Conservation (phyloP, 2,797 vertebrate genomes). For the Artibeus jamaicensis region DNA sequence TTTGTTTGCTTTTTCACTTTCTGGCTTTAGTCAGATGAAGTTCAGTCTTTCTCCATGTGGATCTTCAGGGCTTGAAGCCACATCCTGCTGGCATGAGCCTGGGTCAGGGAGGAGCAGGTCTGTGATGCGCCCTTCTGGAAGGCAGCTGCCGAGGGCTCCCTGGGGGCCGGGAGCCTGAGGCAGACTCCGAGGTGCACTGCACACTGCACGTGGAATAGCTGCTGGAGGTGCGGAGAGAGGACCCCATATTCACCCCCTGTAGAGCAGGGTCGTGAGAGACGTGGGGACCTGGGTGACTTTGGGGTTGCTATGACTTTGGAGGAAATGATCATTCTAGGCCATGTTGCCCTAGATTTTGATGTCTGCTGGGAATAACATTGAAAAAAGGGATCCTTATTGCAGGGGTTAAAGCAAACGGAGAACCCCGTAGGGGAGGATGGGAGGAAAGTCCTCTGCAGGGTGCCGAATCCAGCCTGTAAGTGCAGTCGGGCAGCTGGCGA, state of each 20-base stretch:
- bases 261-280: not conserved
- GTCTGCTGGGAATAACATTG: constrained; percentile 77
- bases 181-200: not conserved
- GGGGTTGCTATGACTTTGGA: constrained; percentile 71
- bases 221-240: rapidly evolving
- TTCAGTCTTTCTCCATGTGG: constrained; percentile 53
- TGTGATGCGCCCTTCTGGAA: not conserved
- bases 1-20: constrained; percentile 61
- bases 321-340: constrained; percentile 75
- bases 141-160: not conserved
- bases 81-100: not conserved
- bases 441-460: constrained; percentile 63
- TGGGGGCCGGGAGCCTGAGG: not conserved
- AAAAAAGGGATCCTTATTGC: constrained; percentile 75
- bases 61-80: constrained; percentile 48
- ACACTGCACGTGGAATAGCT: not conserved
- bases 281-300: not conserved
- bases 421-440: constrained; percentile 21
- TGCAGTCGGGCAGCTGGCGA: constrained; percentile 62
- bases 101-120: constrained; percentile 44
- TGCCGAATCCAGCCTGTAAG: constrained; percentile 68
- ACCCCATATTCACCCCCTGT: rapidly evolving
- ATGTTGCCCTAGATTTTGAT: constrained; percentile 77
- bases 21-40: constrained; percentile 53
- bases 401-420: constrained; percentile 71